Evolutionary conservation across 1,140 invertebrate genomes (phyloP).

Genomic region (Maconellicoccus hirsutus): DNA sequence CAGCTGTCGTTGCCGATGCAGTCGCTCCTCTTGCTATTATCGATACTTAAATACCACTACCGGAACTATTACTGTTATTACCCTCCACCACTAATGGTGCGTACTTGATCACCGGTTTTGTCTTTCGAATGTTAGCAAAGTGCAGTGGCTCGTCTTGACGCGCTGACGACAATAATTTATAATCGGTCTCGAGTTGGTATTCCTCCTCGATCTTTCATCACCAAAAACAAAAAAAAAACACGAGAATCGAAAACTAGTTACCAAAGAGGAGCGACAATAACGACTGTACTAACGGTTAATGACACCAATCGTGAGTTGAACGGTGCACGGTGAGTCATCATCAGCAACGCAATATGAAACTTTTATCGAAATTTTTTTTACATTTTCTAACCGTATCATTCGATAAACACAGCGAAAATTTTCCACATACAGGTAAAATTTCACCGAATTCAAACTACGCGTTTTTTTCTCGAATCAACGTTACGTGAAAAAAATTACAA

Average conservation of each 20-base stretch:
- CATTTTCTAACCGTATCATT: neutral
- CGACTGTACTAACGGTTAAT: neutral
- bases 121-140: neutral
- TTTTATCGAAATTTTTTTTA: neutral
- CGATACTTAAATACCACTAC: slow-evolving; percentile 2
- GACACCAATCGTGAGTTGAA: slow-evolving; percentile 3
- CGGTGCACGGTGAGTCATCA: slow-evolving; percentile 1
- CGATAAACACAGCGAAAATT: neutral
- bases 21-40: slow-evolving; percentile 6
- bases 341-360: neutral
- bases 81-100: neutral
- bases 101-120: neutral
- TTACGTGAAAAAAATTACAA: neutral
- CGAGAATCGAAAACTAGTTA: slow-evolving; percentile 4
- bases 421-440: no score
- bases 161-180: slow-evolving; percentile 3
- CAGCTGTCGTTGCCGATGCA: slow-evolving; percentile 11
- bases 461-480: neutral
- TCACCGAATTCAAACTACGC: no score
- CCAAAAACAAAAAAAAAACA: neutral
- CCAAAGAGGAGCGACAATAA: slow-evolving; percentile 7
- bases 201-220: neutral
- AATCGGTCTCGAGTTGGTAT: neutral
- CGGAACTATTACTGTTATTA: slow-evolving; percentile 9
- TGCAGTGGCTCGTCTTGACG: neutral